Evolutionary conservation across 2,113 vertebrate species (phyloP).

Genomic region (Thunnus thynnus): DNA sequence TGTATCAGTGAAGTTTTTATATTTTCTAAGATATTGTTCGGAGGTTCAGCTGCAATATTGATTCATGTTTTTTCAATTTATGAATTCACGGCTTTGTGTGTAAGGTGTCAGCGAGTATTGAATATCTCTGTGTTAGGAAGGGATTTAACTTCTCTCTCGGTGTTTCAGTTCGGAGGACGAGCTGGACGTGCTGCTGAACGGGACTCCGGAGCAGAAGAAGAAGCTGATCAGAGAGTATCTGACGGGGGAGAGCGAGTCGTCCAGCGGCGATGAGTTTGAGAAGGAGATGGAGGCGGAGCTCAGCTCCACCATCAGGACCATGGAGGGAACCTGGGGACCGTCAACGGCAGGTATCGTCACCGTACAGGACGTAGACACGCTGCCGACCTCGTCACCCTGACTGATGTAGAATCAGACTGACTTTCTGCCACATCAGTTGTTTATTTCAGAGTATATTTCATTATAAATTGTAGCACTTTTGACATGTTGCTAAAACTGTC

Average conservation of each 20-base stretch:
- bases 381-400: too few species aligned
- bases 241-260: constrained; percentile 96
- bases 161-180: constrained; percentile 94
- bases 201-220: constrained; percentile 94
- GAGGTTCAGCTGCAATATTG: too few species aligned
- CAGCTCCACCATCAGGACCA: constrained; percentile 89
- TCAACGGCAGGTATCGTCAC: constrained; percentile 57
- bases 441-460: too few species aligned
- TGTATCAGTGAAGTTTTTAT: too few species aligned
- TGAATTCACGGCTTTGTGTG: too few species aligned
- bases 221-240: constrained; percentile 96
- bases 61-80: too few species aligned
- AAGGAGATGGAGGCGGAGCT: constrained; percentile 98
- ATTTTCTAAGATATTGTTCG: too few species aligned
- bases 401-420: neutral
- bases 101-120: too few species aligned
- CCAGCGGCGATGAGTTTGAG: constrained; percentile 96
- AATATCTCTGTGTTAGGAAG: neutral
- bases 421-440: too few species aligned
- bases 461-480: too few species aligned
- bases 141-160: neutral
- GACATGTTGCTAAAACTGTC: too few species aligned
- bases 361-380: too few species aligned
- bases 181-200: constrained; percentile 93
- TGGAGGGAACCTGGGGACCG: constrained; percentile 88